These are phyloP conservation scores for Ceyx erithaca DNA, from an alignment of 2,797 vertebrate species.

Conservation along the genomic window DNA sequence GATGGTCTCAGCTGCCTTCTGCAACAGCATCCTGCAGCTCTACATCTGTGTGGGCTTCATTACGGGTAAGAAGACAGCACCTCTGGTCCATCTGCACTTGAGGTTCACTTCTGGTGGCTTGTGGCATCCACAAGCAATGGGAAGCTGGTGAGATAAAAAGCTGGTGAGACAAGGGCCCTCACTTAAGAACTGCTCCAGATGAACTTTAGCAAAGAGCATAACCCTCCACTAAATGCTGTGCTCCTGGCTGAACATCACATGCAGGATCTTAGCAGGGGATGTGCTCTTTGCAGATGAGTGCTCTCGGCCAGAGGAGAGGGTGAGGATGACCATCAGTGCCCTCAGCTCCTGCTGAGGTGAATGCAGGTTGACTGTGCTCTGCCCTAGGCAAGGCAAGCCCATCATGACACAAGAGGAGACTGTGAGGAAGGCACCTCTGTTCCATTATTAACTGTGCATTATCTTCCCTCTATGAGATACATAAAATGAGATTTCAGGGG, in stretches of 20 bases:
- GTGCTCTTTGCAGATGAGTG: not conserved
- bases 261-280: not conserved
- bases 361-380: rapidly evolving
- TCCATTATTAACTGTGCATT: not conserved
- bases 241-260: rapidly evolving
- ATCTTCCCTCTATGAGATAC: not conserved
- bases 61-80: conserved; percentile 78
- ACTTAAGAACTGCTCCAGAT: not conserved
- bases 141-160: not conserved
- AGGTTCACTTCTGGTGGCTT: not conserved
- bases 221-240: rapidly evolving
- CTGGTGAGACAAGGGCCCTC: not conserved
- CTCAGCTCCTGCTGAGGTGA: not conserved
- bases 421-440: not conserved
- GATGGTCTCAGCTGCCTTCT: conserved; percentile 84
- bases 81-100: rapidly evolving
- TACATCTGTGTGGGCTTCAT: conserved; percentile 85
- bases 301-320: not conserved
- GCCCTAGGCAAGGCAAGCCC: not conserved
- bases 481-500: not conserved
- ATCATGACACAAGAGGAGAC: not conserved
- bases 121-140: rapidly evolving
- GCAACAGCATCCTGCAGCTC: conserved; percentile 83
- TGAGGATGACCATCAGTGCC: not conserved
- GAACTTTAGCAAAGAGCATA: not conserved